These are phyloP conservation scores for Eupeodes corollae DNA, from an alignment of 1,140 invertebrate species.

Conservation along the genomic window DNA sequence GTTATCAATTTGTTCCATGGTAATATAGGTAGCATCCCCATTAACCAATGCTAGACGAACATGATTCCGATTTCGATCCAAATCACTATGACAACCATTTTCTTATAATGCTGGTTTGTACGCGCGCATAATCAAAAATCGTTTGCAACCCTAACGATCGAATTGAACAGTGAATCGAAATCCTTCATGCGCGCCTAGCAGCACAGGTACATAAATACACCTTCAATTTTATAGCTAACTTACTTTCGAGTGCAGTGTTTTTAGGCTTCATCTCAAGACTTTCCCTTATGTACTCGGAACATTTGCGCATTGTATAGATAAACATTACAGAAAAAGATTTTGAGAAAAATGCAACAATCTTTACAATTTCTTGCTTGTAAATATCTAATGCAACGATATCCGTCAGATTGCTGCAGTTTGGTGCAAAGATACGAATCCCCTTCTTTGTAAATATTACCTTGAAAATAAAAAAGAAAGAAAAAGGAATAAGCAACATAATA, in stretches of 20 bases:
- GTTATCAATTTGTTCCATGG: not conserved
- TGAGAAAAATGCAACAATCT: conserved; percentile 61
- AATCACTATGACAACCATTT: too few species aligned
- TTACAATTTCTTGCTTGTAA: conserved; percentile 52
- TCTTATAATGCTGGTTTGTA: too few species aligned
- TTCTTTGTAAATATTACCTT: conserved; percentile 50
- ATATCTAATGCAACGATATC: conserved; percentile 48
- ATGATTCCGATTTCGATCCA: too few species aligned
- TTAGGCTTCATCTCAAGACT: conserved; percentile 52
- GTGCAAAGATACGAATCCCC: conserved; percentile 55
- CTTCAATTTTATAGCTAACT: conserved; percentile 8
- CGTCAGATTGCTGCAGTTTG: conserved; percentile 47
- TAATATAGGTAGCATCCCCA: too few species aligned
- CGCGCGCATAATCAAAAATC: too few species aligned
- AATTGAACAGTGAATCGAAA: too few species aligned
- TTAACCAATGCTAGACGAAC: too few species aligned
- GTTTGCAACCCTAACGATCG: too few species aligned
- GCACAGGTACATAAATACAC: conserved; percentile 3
- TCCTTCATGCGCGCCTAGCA: too few species aligned
- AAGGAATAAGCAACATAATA: not conserved
- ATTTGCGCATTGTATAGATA: conserved; percentile 55
- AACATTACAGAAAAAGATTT: conserved; percentile 63
- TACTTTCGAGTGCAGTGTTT: conserved; percentile 19
- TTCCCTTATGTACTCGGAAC: conserved; percentile 54
- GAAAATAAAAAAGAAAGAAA: conserved; percentile 16